Base-by-base conservation (phyloP, 35 echinoderm and acorn worm species). In the Anneissia japonica region DNA sequence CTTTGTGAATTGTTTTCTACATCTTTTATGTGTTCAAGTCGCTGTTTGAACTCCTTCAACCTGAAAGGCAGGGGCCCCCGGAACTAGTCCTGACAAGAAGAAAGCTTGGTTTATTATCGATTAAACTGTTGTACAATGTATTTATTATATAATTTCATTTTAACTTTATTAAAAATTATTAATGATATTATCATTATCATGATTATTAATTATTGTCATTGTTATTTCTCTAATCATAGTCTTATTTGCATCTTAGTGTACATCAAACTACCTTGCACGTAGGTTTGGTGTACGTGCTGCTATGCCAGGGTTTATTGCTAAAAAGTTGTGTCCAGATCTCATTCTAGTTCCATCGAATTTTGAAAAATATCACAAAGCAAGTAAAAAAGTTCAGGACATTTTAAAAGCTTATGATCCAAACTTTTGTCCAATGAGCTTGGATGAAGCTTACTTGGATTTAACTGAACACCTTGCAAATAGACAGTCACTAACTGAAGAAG, bases 291-390 rank as follows among this genome's bases (percentile, higher is more conserved):
- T 99, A 26, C 34, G 96, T 39, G 96, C 96, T 76, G 96, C 92
- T n/a, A 99, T 99, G 96, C 96, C 96, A 39, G 96, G 96, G 4
- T 99, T 98, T 78, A 99, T 99, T 74, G 96, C 56, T 13, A 89
- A 89, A 87, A 99, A 99, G 39, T 84, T 99, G 11, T 97, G 95
- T 85, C 96, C 96, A 37, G 89, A 99, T 37, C 79, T 99, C 6
- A 82, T 94, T 23, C 82, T 99, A 30, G 84, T 94, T 34, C 87
- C 81, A 1, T n/a, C 89, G 30, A 91, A 91, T 72, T 99, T 94
- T 90, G 89, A 91, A 45, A 99, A 94, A 43, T 99, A 99, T 35
- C 85, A 87, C 1, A 80, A 83, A 31, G 93, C 87, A 76, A 99
- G 96, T 81, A 32, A 84, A 14, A 85, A 94, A 79, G 96, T 99